Percentiles rank a stretch among this genome's conserved stretches.
These are phyloP conservation scores for Phanerotoma sp. DNA, from an alignment of 2,888 invertebrate genomes.

Conservation along the genomic window DNA sequence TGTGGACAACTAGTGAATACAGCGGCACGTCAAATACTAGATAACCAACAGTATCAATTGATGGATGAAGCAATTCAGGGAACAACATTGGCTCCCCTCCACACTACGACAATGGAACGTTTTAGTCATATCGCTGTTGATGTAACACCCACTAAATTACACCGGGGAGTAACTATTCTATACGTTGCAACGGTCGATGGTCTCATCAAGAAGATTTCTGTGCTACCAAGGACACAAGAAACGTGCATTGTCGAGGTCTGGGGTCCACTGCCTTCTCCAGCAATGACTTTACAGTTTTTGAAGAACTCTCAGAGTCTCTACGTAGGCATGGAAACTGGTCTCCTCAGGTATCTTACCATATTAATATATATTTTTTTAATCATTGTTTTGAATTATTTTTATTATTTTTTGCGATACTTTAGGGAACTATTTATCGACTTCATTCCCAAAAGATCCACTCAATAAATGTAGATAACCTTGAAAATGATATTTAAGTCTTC, in stretches of 20 bases:
- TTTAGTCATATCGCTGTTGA: conserved; percentile 83
- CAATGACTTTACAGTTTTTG: conserved; percentile 71
- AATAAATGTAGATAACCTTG: neutral
- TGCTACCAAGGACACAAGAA: conserved; percentile 69
- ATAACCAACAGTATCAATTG: conserved; percentile 76
- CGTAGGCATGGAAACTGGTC: conserved; percentile 48
- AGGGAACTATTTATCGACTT: too few species aligned
- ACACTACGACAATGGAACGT: conserved; percentile 69
- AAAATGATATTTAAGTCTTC: neutral
- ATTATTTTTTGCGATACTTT: neutral
- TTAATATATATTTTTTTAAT: neutral
- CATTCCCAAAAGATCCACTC: neutral
- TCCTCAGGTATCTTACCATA: conserved; percentile 41
- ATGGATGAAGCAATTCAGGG: conserved; percentile 88
- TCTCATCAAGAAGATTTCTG: conserved; percentile 76
- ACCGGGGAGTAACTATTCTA: conserved; percentile 72
- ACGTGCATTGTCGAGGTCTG: conserved; percentile 86
- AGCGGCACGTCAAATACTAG: conserved; percentile 60
- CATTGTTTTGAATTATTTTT: conserved; percentile 1
- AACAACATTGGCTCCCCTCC: conserved; percentile 68
- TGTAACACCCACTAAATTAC: conserved; percentile 70
- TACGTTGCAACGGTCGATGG: conserved; percentile 79
- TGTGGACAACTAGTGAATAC: conserved; percentile 41
- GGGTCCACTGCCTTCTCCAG: conserved; percentile 66
- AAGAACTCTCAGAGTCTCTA: conserved; percentile 70